Conservation (phyloP, 2,888 invertebrate genomes). For the Acleris laterana region DNA sequence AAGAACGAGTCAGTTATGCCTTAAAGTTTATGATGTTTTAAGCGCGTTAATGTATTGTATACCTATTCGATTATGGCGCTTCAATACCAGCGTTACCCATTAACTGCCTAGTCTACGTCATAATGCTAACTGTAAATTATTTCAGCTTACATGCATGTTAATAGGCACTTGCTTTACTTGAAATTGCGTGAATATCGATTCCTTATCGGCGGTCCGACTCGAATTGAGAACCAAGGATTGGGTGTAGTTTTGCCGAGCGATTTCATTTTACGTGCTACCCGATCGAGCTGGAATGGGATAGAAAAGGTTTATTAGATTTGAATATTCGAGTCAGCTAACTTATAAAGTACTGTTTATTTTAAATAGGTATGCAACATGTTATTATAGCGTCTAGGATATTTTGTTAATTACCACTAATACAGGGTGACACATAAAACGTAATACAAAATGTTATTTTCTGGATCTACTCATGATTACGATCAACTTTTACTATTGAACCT, state of each 20-base stretch:
- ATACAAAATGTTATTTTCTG: too few species aligned
- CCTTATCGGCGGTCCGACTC: slow-evolving; percentile 20
- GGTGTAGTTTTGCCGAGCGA: slow-evolving; percentile 26
- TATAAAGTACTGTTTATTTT: not conserved
- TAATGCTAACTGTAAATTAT: not conserved
- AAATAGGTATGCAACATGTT: not conserved
- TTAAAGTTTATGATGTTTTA: too few species aligned
- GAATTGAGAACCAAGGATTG: slow-evolving; percentile 6
- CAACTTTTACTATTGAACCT: too few species aligned
- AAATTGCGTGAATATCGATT: slow-evolving; percentile 1
- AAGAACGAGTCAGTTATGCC: slow-evolving; percentile 12
- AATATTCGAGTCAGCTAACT: not conserved
- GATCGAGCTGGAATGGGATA: not conserved
- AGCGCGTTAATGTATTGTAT: too few species aligned
- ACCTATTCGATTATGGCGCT: too few species aligned
- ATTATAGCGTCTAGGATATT: not conserved
- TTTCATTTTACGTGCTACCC: slow-evolving; percentile 11
- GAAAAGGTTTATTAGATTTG: too few species aligned
- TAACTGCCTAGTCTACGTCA: not conserved
- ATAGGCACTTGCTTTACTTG: not conserved
- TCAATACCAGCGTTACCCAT: too few species aligned
- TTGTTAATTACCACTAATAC: too few species aligned
- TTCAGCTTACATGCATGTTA: slow-evolving; percentile 2
- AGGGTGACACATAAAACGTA: too few species aligned
- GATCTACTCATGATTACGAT: too few species aligned